A percentile compares a stretch with the other conserved stretches of the same genome.
Evolutionary conservation across 2,797 vertebrate genomes (phyloP).

Genomic region (Staurois parvus): DNA sequence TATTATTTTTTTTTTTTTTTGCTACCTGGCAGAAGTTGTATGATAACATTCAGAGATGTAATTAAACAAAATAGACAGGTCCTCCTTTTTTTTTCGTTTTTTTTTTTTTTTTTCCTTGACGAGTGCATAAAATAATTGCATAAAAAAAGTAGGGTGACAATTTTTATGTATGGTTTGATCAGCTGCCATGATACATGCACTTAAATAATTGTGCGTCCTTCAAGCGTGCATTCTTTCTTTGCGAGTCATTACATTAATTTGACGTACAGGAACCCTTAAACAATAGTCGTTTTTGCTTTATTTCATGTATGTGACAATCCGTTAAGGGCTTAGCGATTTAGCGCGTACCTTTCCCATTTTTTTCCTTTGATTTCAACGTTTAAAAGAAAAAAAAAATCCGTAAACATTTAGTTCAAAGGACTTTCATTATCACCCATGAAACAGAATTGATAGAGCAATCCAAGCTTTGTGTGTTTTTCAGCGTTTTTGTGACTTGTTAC

Average conservation of each 20-base stretch:
- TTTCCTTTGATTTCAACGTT: slow-evolving; percentile 66
- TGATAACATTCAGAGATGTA: slow-evolving; percentile 65
- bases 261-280: slow-evolving; percentile 72
- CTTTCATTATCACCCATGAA: slow-evolving; percentile 61
- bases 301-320: slow-evolving; percentile 29
- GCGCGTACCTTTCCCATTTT: slow-evolving; percentile 63
- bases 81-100: slow-evolving; percentile 71
- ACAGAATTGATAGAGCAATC: slow-evolving; percentile 54
- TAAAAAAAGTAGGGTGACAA: slow-evolving; percentile 85
- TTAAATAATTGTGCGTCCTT: slow-evolving; percentile 82
- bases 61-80: slow-evolving; percentile 82
- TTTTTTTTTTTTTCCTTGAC: slow-evolving; percentile 78
- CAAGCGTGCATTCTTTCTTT: slow-evolving; percentile 80
- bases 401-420: slow-evolving; percentile 64
- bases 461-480: too few relatives aligned
- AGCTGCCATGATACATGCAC: slow-evolving; percentile 83
- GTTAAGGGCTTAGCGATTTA: slow-evolving; percentile 63
- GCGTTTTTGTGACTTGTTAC: too few relatives aligned
- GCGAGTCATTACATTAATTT: slow-evolving; percentile 82
- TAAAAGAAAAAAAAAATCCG: slow-evolving; percentile 43
- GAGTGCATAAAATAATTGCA: slow-evolving; percentile 84
- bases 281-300: slow-evolving; percentile 67
- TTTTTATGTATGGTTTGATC: slow-evolving; percentile 85
- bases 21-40: too few relatives aligned
- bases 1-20: too few relatives aligned